Percentiles rank a stretch among this genome's conserved stretches.
Conservation (phyloP, 2,113 vertebrate genomes). For the Colius striatus region DNA sequence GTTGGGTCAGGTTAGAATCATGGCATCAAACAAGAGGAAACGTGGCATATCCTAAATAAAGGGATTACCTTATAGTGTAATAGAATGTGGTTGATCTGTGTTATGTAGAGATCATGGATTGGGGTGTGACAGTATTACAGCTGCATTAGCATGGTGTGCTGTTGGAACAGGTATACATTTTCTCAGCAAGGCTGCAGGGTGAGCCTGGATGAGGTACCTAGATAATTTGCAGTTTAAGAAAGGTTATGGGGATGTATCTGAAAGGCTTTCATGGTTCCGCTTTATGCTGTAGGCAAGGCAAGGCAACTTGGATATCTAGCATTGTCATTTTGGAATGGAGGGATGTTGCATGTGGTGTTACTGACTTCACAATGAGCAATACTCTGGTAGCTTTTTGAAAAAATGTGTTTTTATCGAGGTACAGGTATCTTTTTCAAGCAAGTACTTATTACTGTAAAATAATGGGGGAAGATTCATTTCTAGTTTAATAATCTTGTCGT, state of each 20-base stretch:
- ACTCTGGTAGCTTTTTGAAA: neutral
- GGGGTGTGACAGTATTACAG: neutral
- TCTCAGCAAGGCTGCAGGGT: neutral
- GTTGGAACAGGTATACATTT: rapidly evolving
- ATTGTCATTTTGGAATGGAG: neutral
- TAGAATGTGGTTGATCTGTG: neutral
- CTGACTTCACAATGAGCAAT: neutral
- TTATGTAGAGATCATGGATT: neutral
- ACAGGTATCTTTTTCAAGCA: neutral
- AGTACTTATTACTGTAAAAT: neutral
- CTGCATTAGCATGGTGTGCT: neutral
- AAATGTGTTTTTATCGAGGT: neutral
- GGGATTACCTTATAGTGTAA: neutral
- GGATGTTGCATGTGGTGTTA: neutral
- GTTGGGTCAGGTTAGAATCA: neutral
- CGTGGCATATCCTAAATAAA: neutral
- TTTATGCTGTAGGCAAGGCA: neutral
- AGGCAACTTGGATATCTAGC: neutral
- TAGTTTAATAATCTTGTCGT: neutral
- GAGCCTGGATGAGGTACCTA: neutral
- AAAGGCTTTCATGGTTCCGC: neutral
- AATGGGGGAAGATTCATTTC: neutral
- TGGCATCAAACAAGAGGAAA: neutral
- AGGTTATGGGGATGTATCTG: neutral
- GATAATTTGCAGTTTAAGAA: neutral